phyloP scores from a whole-genome alignment of 2,113 vertebrate genomes.

The Cinclus mexicanus region DNA sequence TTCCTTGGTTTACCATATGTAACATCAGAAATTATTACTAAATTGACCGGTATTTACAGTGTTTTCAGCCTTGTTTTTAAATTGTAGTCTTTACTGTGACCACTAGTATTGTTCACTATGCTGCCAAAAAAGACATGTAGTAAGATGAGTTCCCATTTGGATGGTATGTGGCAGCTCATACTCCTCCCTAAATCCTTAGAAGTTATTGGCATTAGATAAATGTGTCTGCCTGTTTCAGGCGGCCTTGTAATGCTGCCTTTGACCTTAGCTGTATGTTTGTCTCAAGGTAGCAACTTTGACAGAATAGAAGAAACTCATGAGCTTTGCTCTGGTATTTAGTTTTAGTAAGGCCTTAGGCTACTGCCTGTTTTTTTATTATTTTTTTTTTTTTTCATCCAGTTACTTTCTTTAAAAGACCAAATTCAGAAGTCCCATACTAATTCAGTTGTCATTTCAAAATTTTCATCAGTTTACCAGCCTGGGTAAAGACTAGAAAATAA shows the following conservation, averaged over 20 bases:
- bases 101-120: not conserved
- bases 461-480: not conserved
- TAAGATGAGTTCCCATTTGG: not conserved
- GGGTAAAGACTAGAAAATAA: not conserved
- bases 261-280: not conserved
- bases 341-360: not conserved
- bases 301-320: not conserved
- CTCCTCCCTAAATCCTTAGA: not conserved
- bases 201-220: not conserved
- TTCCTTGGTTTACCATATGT: not conserved
- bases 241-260: not conserved
- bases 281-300: not conserved
- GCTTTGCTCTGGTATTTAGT: not conserved
- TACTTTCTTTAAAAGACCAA: not conserved
- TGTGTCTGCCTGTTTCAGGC: not conserved
- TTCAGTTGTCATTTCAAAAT: not conserved
- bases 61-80: conserved; percentile 1
- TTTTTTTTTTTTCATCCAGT: not conserved
- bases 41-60: not conserved
- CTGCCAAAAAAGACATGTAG: not conserved
- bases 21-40: not conserved
- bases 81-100: not conserved
- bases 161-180: not conserved
- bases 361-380: not conserved
- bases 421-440: not conserved